Evolutionary conservation across 2,113 vertebrate genomes (phyloP), one percentile per base, ranked within the genome.

Genomic region (Halcyon malimbica): DNA sequence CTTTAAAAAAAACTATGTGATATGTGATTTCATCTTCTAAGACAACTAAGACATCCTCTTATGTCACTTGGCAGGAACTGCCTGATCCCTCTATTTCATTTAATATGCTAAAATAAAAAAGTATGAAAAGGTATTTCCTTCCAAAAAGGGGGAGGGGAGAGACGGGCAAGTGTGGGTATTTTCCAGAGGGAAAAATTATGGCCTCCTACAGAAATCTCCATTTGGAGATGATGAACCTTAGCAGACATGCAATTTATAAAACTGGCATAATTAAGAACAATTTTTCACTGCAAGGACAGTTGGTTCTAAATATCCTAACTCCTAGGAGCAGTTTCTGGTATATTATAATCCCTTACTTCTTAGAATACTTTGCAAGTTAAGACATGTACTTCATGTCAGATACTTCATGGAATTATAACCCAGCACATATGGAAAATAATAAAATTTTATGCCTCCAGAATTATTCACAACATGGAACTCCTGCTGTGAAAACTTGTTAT

Each of bases 391-490:
- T 92, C 85, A 78, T 67, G 93, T 97, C 96, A 96, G 89, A 93
- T 89, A 79, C 75, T 93, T 92, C 63, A 25, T 81, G 93, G 82
- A 96, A 88, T 96, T 96, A 96, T 60, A 95, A 90, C 92, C 70
- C 85, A 92, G 85, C 71, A 90, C 92, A 96, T 67, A 90, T 3
- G 25, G 92, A 93, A 95, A 95, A 97, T 96, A 97, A 92, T 96
- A 95, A 97, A 96, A 96, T 92, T 86, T 95, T 96, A 95, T 97
- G 95, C 88, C 83, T 95, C 83, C 80, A 89, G 95, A 97, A 97
- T 96, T 96, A 96, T 95, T 96, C 96, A 95, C 95, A 95, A 97
- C 94, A 93, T 95, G 83, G 90, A 96, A 95, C 90, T 93, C 96
- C 94, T 93, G 92, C 93, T 97, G 95, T 1, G 86, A 95, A 96